A percentile compares a stretch with the other conserved stretches of the same genome.
Conservation (phyloP, 2,113 vertebrate genomes). For the Rhineura floridana region DNA sequence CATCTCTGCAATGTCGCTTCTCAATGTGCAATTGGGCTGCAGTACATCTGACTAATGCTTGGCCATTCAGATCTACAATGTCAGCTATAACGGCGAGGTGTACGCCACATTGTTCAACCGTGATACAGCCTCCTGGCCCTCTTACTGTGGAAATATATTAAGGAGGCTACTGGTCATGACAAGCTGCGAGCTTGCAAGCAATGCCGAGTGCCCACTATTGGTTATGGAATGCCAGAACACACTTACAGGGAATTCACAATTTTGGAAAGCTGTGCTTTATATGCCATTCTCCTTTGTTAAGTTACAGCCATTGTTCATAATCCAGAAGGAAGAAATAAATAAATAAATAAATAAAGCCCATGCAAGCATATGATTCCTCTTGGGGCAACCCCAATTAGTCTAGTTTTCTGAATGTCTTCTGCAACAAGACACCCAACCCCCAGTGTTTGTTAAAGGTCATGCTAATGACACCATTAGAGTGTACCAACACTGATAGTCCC, state of each 20-base stretch:
- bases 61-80: background rate
- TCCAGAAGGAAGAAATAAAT: background rate
- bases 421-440: background rate
- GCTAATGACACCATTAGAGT: background rate
- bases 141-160: background rate
- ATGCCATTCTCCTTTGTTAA: background rate
- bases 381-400: background rate
- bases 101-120: background rate
- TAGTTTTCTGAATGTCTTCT: background rate
- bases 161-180: background rate
- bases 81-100: background rate
- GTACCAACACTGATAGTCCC: background rate
- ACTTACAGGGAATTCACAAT: background rate
- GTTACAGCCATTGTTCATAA: background rate
- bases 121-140: background rate
- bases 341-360: too few relatives aligned
- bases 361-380: background rate
- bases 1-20: slow-evolving; percentile 56
- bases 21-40: slow-evolving; percentile 51
- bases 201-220: background rate
- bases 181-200: background rate
- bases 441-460: background rate
- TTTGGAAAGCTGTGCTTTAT: background rate
- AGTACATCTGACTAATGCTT: slow-evolving; percentile 45
- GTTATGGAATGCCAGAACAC: background rate